Evolutionary conservation across 2,888 invertebrate species (phyloP), one percentile per base, ranked within the genome.

Genomic region (Hypselothyrea guttata): DNA sequence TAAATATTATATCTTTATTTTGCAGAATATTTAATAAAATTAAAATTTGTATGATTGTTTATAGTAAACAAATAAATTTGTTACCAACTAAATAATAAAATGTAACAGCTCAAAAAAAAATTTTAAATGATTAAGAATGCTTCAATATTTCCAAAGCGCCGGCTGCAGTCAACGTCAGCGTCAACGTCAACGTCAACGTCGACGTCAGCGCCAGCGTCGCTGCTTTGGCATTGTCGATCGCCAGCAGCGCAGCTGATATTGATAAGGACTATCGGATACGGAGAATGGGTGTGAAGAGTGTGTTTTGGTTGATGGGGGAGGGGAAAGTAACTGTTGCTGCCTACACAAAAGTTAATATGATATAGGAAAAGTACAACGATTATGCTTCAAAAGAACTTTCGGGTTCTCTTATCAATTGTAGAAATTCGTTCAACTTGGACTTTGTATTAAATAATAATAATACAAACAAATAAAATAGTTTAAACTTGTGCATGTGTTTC

Each of bases 391-490:
- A 34, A 40, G 8, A 66, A 54, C 48, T 60, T 77, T 72, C 57
- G 78, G 76, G 69, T 45, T 4, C 34, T 42, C 51, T 72, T 77
- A 82, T 77, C 78, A 62, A 40, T 8, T 33, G 16, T 44, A 77
- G 70, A 77, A 66, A 56, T 62, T 58, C 22, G 48, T 46, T 62
- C 41, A 54, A 53, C 60, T 70, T 82, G 77, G 78, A 77, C 77
- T 77, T 77, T 77, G 22, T 22, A 22, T 4, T 22, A 22, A 22
- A 5, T 22, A 22, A 37, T 22, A 22, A 22, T 5, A 16, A 16
- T 31, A 15, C 7, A n/a, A n/a, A 22, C 22, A 22, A 2, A 22
- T 22, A 5, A 22, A 22, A 22, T 22, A 22, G 22, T 22, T 22
- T 22, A 2, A 5, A 22, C 22, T 22, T 22, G 22, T n/a, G n/a